These are phyloP conservation scores for Hipparchia sbordonii DNA, from an alignment of 2,888 invertebrate genomes.

Conservation along the genomic window DNA sequence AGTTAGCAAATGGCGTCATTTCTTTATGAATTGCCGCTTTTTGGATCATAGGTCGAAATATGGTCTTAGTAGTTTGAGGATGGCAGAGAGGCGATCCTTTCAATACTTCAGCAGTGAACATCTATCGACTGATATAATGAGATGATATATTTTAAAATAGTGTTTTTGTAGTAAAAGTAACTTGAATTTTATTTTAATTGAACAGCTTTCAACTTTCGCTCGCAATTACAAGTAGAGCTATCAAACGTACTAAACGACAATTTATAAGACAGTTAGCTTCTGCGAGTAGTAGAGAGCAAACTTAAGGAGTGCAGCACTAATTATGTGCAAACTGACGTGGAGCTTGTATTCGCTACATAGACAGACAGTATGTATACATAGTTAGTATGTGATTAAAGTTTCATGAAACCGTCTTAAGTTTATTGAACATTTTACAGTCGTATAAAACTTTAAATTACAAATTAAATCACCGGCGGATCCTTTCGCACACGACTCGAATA, in stretches of 20 bases:
- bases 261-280: constrained; percentile 34
- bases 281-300: constrained; percentile 21
- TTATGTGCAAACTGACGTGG: constrained; percentile 37
- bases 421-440: not conserved
- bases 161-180: not conserved
- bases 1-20: too few relatives aligned
- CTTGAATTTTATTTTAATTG: constrained; percentile 15
- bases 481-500: too few relatives aligned
- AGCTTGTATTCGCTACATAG: constrained; percentile 25
- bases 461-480: too few relatives aligned
- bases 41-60: too few relatives aligned
- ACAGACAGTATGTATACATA: constrained; percentile 7
- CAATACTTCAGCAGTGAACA: too few relatives aligned
- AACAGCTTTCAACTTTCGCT: constrained; percentile 13
- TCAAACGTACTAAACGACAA: constrained; percentile 29
- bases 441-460: too few relatives aligned
- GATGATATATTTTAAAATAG: not conserved
- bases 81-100: too few relatives aligned
- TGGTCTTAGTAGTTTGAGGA: too few relatives aligned
- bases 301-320: constrained; percentile 33
- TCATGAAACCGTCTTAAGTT: not conserved
- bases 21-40: too few relatives aligned
- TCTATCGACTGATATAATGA: too few relatives aligned
- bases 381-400: constrained; percentile 31
- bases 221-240: constrained; percentile 25